These are phyloP conservation scores for Tetragnatha montana DNA, from an alignment of 2,888 invertebrate genomes.

Conservation along the genomic window DNA sequence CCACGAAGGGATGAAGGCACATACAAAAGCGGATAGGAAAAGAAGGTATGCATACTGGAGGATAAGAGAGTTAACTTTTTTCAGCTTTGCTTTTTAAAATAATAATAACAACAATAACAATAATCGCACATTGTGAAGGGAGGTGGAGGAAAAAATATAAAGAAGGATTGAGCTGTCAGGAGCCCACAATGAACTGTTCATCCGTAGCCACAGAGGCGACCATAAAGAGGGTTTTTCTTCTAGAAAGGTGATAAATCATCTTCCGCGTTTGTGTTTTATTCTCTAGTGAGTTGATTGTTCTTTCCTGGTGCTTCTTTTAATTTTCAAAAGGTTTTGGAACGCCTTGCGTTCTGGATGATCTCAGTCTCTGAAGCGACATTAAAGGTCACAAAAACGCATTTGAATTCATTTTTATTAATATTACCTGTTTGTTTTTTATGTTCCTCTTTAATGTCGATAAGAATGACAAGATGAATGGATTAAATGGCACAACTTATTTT, in stretches of 20 bases:
- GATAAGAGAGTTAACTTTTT: background rate
- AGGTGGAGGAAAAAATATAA: conserved; percentile 9
- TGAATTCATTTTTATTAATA: too few relatives aligned
- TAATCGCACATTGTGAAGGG: conserved; percentile 14
- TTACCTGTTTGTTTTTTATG: too few relatives aligned
- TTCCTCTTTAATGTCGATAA: too few relatives aligned
- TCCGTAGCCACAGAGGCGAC: conserved; percentile 46
- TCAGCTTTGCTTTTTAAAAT: background rate
- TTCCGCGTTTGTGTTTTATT: conserved; percentile 63
- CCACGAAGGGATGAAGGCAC: background rate
- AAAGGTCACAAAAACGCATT: background rate
- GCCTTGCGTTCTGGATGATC: background rate
- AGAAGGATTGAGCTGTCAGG: conserved; percentile 64
- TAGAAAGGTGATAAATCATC: conserved; percentile 63
- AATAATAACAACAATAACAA: conserved; percentile 51
- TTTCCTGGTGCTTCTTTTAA: conserved; percentile 63
- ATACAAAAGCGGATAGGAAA: conserved; percentile 26
- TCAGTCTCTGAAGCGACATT: conserved; percentile 1
- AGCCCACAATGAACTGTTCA: conserved; percentile 63
- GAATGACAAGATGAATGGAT: too few relatives aligned
- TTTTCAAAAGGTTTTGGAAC: conserved; percentile 34
- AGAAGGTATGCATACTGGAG: conserved; percentile 17
- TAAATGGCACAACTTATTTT: too few relatives aligned
- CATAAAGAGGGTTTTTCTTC: conserved; percentile 57
- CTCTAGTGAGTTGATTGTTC: conserved; percentile 65